phyloP scores from a whole-genome alignment of 2,888 invertebrate genomes.

The Neoaliturus tenellus region DNA sequence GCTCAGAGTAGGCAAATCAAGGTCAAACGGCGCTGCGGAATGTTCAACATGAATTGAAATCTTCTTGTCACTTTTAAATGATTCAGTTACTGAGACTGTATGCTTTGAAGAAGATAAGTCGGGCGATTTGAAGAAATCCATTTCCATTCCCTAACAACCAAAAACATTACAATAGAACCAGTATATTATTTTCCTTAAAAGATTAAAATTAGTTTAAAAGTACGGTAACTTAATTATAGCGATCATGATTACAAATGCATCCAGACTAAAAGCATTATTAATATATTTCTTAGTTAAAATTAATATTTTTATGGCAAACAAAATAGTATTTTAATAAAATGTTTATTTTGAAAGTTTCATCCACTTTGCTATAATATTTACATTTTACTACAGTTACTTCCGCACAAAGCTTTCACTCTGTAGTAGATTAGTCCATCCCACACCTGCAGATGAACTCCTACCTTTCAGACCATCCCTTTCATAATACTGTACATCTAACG shows the following conservation, averaged over 20 bases:
- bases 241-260: too few relatives aligned
- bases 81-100: conserved; percentile 65
- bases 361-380: background rate
- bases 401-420: background rate
- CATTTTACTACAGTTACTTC: conserved; percentile 14
- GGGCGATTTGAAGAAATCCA: conserved; percentile 28
- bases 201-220: too few relatives aligned
- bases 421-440: background rate
- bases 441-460: background rate
- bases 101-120: conserved; percentile 43
- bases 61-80: conserved; percentile 68
- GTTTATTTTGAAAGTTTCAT: background rate
- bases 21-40: conserved; percentile 31
- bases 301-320: too few relatives aligned
- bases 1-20: conserved; percentile 10
- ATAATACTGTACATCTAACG: background rate
- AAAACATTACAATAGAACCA: background rate
- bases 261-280: too few relatives aligned
- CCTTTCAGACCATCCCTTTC: background rate
- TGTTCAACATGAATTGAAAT: conserved; percentile 62
- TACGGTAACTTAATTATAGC: too few relatives aligned
- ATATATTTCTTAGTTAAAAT: too few relatives aligned
- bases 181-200: too few relatives aligned
- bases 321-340: too few relatives aligned
- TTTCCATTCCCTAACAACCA: conserved; percentile 35